Conservation (phyloP, 2,888 invertebrate genomes). For the Chloroclysta siterata region DNA sequence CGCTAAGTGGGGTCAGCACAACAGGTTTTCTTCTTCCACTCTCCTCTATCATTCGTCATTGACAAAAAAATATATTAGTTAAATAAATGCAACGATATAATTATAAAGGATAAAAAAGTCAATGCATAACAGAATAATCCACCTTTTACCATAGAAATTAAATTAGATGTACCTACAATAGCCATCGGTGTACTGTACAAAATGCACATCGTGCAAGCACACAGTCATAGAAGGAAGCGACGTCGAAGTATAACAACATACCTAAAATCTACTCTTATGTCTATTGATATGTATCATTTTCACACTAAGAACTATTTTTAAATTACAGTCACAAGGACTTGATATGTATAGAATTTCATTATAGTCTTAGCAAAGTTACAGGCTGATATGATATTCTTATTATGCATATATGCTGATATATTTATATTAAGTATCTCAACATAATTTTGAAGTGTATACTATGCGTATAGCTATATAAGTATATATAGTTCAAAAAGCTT, state of each 20-base stretch:
- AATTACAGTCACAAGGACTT: slow-evolving; percentile 58
- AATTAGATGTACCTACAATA: neutral
- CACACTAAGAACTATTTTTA: slow-evolving; percentile 55
- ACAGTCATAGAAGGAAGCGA: slow-evolving; percentile 55
- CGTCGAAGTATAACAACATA: slow-evolving; percentile 79
- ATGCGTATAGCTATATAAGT: neutral
- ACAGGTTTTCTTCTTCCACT: too few relatives aligned
- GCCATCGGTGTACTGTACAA: slow-evolving; percentile 1
- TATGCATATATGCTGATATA: neutral
- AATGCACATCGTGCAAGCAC: slow-evolving; percentile 28
- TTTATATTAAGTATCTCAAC: too few relatives aligned
- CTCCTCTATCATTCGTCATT: too few relatives aligned
- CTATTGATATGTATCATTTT: slow-evolving; percentile 56
- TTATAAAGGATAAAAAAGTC: neutral
- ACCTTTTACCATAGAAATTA: neutral
- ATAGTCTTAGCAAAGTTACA: slow-evolving; percentile 53
- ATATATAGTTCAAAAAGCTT: slow-evolving; percentile 34
- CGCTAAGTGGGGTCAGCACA: too few relatives aligned
- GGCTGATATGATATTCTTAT: slow-evolving; percentile 45
- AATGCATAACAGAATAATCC: neutral
- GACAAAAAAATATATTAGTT: neutral
- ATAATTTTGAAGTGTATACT: too few relatives aligned
- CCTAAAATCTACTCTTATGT: slow-evolving; percentile 74
- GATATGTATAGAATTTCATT: slow-evolving; percentile 60
- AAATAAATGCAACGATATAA: neutral